A percentile compares a stretch with the other conserved stretches of the same genome.
Conservation (phyloP, 2,113 vertebrate species). For the Leucoraja erinaceus region DNA sequence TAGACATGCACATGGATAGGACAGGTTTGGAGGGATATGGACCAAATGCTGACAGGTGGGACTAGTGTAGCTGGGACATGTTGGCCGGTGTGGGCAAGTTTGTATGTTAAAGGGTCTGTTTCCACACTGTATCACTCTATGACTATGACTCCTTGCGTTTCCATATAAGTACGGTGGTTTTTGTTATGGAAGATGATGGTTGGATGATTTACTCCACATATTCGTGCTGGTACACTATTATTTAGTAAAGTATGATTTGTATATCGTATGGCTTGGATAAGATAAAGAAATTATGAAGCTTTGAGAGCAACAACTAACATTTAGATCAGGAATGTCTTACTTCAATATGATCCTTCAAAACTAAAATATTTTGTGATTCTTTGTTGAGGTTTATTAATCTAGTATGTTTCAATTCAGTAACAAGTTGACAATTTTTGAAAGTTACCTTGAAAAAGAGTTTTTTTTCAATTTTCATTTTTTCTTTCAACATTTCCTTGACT, state of each 20-base stretch:
- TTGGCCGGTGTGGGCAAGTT: no score
- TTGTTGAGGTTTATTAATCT: background rate
- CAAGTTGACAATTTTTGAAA: background rate
- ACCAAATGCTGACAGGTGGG: no score
- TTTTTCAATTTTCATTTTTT: background rate
- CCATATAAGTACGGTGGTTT: no score
- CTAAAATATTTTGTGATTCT: background rate
- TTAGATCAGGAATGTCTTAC: background rate
- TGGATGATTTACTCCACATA: background rate
- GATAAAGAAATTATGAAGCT: background rate
- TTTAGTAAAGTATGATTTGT: background rate
- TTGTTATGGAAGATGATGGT: background rate
- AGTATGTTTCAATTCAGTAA: background rate
- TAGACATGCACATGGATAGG: no score
- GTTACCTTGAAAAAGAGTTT: background rate
- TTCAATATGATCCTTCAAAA: background rate
- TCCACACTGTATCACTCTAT: no score
- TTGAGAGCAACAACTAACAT: slow-evolving; percentile 8
- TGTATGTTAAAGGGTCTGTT: no score
- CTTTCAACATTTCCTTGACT: background rate
- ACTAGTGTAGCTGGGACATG: no score
- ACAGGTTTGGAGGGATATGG: no score
- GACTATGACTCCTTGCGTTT: no score
- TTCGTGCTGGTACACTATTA: background rate
- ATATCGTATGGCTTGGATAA: background rate